Conservation (phyloP, 2,888 invertebrate species). For the Microctonus aethiopoides region DNA sequence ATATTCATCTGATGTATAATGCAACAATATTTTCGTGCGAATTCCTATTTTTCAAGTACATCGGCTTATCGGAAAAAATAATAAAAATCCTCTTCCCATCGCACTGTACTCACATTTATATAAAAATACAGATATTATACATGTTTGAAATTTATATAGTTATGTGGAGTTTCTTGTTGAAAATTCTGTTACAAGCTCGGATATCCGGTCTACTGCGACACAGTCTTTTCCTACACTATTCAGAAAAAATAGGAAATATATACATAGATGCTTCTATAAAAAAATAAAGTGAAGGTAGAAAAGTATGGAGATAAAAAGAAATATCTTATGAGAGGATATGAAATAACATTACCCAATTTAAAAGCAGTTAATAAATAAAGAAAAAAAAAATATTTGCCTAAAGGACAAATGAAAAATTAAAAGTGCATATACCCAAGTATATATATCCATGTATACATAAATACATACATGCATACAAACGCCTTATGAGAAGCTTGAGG, state of each 20-base stretch:
- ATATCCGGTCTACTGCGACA: constrained; percentile 1
- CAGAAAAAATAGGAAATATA: background rate
- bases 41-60: background rate
- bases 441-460: too few species aligned
- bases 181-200: background rate
- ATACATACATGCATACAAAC: too few species aligned
- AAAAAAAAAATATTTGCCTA: background rate
- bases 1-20: too few species aligned
- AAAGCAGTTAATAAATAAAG: background rate
- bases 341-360: constrained; percentile 5
- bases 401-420: background rate
- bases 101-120: background rate
- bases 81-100: background rate
- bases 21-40: too few species aligned
- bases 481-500: too few species aligned
- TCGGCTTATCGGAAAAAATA: constrained; percentile 12
- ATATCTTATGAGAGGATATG: background rate
- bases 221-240: background rate
- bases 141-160: background rate
- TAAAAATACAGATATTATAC: background rate
- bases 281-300: background rate
- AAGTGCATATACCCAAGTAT: too few species aligned
- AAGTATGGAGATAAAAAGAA: background rate
- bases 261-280: background rate
- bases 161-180: constrained; percentile 10